Evolutionary conservation across 2,113 vertebrate species (phyloP).

Genomic region (Calidris pugnax): DNA sequence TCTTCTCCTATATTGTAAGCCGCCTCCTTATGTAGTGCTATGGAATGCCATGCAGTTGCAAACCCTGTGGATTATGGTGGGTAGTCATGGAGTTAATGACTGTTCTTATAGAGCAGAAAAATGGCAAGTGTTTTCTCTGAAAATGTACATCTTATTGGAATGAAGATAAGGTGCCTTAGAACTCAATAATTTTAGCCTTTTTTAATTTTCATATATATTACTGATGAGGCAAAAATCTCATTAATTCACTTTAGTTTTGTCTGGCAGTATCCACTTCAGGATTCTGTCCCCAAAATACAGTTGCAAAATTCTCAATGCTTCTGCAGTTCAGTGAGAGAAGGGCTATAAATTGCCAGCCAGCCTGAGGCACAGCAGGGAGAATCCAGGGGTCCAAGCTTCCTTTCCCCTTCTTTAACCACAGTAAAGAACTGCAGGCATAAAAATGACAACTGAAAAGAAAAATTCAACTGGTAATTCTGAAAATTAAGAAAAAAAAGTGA

Average conservation of each 20-base stretch:
- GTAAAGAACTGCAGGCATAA: background rate
- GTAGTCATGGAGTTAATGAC: background rate
- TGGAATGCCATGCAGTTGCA: background rate
- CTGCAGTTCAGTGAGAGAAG: slow-evolving; percentile 7
- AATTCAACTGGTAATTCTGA: background rate
- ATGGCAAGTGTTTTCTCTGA: background rate
- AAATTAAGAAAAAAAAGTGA: background rate
- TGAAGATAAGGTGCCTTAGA: background rate
- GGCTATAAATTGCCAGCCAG: slow-evolving; percentile 37
- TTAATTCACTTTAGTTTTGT: background rate
- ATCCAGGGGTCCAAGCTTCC: background rate
- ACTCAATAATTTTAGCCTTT: background rate
- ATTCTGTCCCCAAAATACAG: background rate
- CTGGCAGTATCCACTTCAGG: background rate
- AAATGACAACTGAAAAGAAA: background rate
- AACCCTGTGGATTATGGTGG: background rate
- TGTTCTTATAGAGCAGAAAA: background rate
- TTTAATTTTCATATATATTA: background rate
- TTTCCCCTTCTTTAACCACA: background rate
- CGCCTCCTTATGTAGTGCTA: background rate
- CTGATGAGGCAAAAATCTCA: background rate
- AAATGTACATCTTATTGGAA: background rate
- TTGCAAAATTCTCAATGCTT: slow-evolving; percentile 29
- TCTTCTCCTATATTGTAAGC: background rate
- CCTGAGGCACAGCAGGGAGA: slow-evolving; percentile 11